Base-by-base conservation (phyloP, 2,113 vertebrate genomes). In the Theristicus caerulescens region DNA sequence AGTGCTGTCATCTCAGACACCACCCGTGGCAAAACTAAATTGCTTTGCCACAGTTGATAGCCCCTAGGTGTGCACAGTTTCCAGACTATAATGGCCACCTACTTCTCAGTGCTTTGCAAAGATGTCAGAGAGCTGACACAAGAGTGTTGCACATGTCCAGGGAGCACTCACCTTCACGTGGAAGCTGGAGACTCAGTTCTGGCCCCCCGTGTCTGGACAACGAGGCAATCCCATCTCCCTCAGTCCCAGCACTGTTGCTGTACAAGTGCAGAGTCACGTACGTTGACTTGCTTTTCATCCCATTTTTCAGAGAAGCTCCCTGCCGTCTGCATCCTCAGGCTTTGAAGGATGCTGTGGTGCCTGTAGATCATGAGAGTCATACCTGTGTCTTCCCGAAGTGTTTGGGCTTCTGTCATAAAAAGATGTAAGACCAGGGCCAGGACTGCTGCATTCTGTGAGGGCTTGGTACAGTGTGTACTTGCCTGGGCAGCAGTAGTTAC, bases 141-240 rank as follows among this genome's bases (percentile, higher is more conserved):
- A 44, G 62, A 46, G 12, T 11, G 21, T 42, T 85, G 59, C 51
- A 47, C 38, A 22, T 74, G 26, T 38, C n/a, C 40, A 38, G 25
- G 25, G 32, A 82, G 32, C 8, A 0, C 13, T 91, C 4, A 1
- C 13, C 55, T 87, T 82, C 42, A 7, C 19, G 38, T 67, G 65
- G 64, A 87, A 94, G 32, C 52, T 89, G 55, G 10, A 73, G 29
- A 42, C 10, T 89, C 7, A 20, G 0, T 71, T 82, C 52, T 71
- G n/a, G 13, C 5, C 7, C 6, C 2, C 18, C 16, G 3, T 2
- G 1, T 34, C 49, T 49, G 22, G 38, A 55, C 32, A 72, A 10
- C 0, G 5, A 77, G 49, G 51, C 51, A 74, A 6, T 78, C 42
- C 12, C 31, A 25, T 49, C 72, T 82, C 20, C 25, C 32, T 86